Percentiles rank a stretch among this genome's conserved stretches.
phyloP scores from a whole-genome alignment of 2,797 vertebrate genomes.

The Peromyscus aztecus region DNA sequence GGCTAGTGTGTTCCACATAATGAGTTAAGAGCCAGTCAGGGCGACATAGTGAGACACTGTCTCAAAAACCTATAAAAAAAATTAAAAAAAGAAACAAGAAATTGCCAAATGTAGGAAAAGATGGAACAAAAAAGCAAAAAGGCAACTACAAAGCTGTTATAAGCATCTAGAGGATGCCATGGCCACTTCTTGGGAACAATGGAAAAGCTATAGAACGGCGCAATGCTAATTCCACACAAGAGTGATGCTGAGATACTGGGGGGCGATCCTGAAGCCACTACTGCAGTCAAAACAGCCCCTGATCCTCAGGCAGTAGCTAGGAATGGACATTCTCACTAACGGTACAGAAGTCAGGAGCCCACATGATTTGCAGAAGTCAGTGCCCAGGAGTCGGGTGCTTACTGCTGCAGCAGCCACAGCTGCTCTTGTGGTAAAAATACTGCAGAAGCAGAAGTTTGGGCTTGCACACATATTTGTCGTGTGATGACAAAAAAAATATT shows the following conservation, averaged over 20 bases:
- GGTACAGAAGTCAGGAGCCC: neutral
- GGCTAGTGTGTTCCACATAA: neutral
- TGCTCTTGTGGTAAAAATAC: neutral
- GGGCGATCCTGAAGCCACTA: rapidly evolving
- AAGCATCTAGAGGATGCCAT: neutral
- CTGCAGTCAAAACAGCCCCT: rapidly evolving
- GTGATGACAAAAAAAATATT: neutral
- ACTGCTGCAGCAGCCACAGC: neutral
- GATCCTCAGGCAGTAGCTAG: neutral
- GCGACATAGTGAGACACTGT: neutral
- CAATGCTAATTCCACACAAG: no score
- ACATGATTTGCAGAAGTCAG: neutral
- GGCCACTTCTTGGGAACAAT: no score
- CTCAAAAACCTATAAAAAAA: neutral
- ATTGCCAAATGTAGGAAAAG: neutral
- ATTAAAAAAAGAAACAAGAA: no score
- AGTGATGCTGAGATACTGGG: neutral
- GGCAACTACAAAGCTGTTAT: neutral
- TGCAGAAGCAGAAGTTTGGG: neutral
- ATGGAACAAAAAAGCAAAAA: neutral
- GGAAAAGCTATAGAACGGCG: neutral
- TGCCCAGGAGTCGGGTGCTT: neutral
- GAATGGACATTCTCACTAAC: neutral
- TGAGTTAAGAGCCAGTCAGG: neutral
- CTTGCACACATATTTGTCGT: rapidly evolving